phyloP scores from a whole-genome alignment of 2,888 invertebrate genomes.

The Diploptera punctata region DNA sequence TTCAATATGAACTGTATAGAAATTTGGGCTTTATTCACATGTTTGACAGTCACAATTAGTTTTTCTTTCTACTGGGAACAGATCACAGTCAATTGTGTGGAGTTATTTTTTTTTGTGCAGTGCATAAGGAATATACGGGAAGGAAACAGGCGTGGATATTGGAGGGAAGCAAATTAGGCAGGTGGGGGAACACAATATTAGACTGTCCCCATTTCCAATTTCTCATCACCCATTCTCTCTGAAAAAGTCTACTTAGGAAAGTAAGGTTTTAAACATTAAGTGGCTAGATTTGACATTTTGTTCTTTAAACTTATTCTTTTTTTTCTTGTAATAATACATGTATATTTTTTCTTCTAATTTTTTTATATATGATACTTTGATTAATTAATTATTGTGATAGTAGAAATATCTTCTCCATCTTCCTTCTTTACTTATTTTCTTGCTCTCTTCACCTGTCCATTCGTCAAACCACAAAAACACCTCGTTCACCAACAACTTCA shows the following conservation, averaged over 20 bases:
- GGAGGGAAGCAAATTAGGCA: neutral
- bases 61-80: slow-evolving; percentile 13
- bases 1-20: neutral
- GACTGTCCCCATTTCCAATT: neutral
- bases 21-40: slow-evolving; percentile 6
- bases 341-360: slow-evolving; percentile 10
- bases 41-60: slow-evolving; percentile 1
- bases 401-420: slow-evolving; percentile 23
- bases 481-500: neutral
- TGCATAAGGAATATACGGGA: slow-evolving; percentile 21
- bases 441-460: neutral
- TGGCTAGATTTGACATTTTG: slow-evolving; percentile 13
- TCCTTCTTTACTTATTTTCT: neutral
- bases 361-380: slow-evolving; percentile 24
- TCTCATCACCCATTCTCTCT: neutral
- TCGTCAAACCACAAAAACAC: neutral
- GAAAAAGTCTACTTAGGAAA: neutral
- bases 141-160: neutral
- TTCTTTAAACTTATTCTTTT: neutral
- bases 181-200: neutral
- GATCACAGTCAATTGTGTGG: slow-evolving; percentile 40
- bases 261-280: slow-evolving; percentile 3
- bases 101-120: slow-evolving; percentile 37
- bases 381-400: slow-evolving; percentile 31
- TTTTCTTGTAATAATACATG: neutral